These are phyloP conservation scores for Dryocosmus kuriphilus DNA, from an alignment of 2,888 invertebrate genomes.

Conservation along the genomic window DNA sequence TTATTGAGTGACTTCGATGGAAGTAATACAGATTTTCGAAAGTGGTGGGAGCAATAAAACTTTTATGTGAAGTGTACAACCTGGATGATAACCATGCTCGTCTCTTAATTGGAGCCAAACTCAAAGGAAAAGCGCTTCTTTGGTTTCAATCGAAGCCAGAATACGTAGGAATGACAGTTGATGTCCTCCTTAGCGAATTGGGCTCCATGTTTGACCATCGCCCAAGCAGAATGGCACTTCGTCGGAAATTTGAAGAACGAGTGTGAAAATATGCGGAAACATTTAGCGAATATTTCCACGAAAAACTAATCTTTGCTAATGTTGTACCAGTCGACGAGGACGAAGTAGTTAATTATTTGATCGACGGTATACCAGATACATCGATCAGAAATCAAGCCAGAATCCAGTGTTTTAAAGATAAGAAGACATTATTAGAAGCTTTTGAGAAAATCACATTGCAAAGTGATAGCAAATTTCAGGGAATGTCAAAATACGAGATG, in stretches of 20 bases:
- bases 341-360: conserved; percentile 48
- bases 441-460: conserved; percentile 15
- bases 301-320: conserved; percentile 46
- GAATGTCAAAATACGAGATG: background rate
- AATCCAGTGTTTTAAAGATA: conserved; percentile 25
- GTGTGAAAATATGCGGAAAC: conserved; percentile 40
- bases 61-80: conserved; percentile 33
- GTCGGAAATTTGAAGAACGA: conserved; percentile 35
- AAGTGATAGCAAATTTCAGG: background rate
- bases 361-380: conserved; percentile 47
- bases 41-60: conserved; percentile 36
- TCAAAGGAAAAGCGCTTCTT: conserved; percentile 25
- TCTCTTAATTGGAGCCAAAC: background rate
- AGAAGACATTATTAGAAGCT: conserved; percentile 4
- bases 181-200: conserved; percentile 14
- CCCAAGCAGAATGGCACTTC: conserved; percentile 15
- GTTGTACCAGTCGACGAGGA: conserved; percentile 43
- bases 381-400: conserved; percentile 43
- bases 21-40: conserved; percentile 27
- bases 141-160: conserved; percentile 49
- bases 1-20: conserved; percentile 39
- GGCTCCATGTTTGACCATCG: conserved; percentile 39
- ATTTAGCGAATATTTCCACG: conserved; percentile 45
- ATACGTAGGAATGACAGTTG: conserved; percentile 22
- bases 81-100: conserved; percentile 43